phyloP scores from a whole-genome alignment of 2,888 invertebrate genomes.

The Lasioglossum calceatum region DNA sequence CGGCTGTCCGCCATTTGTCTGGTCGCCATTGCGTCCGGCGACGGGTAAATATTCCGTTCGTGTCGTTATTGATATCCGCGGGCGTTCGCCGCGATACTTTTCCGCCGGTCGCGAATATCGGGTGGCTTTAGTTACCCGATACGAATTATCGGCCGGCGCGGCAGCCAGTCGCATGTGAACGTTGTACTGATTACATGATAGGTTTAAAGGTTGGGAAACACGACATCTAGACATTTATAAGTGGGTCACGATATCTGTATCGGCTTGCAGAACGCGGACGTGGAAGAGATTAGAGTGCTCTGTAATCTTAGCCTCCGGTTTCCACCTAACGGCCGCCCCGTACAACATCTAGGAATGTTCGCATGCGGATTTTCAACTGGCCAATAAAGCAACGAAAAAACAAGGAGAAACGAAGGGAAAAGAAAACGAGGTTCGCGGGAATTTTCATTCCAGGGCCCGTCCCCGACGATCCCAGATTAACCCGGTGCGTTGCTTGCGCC shows the following conservation, averaged over 20 bases:
- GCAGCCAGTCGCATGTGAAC: slow-evolving; percentile 60
- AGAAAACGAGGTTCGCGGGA: background rate
- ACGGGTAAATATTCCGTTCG: slow-evolving; percentile 42
- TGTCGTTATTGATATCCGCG: slow-evolving; percentile 54
- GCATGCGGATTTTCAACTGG: slow-evolving; percentile 38
- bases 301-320: slow-evolving; percentile 56
- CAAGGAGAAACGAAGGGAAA: background rate
- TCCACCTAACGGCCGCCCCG: slow-evolving; percentile 47
- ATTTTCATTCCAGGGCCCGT: slow-evolving; percentile 6
- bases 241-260: slow-evolving; percentile 70
- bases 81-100: slow-evolving; percentile 48
- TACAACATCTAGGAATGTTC: slow-evolving; percentile 59
- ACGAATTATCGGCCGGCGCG: slow-evolving; percentile 60
- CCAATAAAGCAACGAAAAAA: slow-evolving; percentile 25
- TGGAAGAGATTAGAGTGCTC: slow-evolving; percentile 40
- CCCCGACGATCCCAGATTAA: slow-evolving; percentile 34
- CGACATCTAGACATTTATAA: slow-evolving; percentile 67
- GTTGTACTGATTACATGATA: slow-evolving; percentile 59
- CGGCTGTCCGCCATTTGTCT: slow-evolving; percentile 27
- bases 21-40: slow-evolving; percentile 35
- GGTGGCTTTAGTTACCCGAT: slow-evolving; percentile 59
- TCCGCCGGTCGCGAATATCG: slow-evolving; percentile 49
- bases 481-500: slow-evolving; percentile 5
- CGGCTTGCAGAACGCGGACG: slow-evolving; percentile 59
- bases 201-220: slow-evolving; percentile 68